These are phyloP conservation scores for Ammodramus savannarum DNA, from an alignment of 2,113 vertebrate species.

Conservation along the genomic window DNA sequence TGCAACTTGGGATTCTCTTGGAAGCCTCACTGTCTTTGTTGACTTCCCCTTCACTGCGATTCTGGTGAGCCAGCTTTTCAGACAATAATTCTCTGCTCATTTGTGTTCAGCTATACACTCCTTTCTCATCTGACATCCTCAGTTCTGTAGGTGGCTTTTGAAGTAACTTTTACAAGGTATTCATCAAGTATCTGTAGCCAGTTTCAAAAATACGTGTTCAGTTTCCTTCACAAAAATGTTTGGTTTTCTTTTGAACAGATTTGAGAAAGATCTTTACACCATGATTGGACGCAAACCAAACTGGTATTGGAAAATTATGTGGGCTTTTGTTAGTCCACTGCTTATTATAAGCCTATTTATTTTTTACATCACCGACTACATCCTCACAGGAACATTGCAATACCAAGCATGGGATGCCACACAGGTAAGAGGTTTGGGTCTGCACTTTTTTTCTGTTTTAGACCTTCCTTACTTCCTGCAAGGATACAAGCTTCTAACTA, in stretches of 20 bases:
- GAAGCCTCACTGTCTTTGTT: neutral
- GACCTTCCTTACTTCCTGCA: neutral
- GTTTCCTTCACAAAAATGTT: neutral
- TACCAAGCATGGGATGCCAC: constrained; percentile 91
- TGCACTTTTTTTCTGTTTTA: neutral
- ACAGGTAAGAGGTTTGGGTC: constrained; percentile 65
- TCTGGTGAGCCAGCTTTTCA: neutral
- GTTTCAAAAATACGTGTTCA: accelerated
- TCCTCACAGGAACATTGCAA: constrained; percentile 80
- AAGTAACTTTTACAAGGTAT: neutral
- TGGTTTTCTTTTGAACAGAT: constrained; percentile 69
- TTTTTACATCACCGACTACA: constrained; percentile 87
- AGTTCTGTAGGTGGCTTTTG: neutral
- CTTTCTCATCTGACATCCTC: neutral
- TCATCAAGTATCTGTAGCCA: accelerated
- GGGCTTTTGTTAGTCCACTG: constrained; percentile 80
- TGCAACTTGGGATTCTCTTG: neutral
- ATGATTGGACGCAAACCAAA: constrained; percentile 82
- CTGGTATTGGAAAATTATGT: constrained; percentile 90
- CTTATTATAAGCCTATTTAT: constrained; percentile 84
- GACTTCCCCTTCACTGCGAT: neutral
- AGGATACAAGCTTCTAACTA: neutral
- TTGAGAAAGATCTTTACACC: constrained; percentile 85
- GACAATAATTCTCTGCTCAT: neutral
- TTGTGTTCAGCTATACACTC: neutral